Base-by-base conservation (phyloP, 2,797 vertebrate genomes). In the Danionella dracula region DNA sequence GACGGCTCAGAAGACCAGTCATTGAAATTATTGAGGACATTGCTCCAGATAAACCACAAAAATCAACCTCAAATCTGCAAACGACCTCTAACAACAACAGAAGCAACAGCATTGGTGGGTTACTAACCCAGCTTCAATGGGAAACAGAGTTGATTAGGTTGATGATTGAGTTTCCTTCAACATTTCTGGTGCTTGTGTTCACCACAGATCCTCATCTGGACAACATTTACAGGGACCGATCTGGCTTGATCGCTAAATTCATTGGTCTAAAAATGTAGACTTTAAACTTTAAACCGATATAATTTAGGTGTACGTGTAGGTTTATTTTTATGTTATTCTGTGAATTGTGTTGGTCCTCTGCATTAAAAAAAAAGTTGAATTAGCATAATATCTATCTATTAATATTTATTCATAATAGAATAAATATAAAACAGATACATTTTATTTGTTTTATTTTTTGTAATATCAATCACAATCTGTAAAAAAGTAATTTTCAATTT, bases 91-190 rank as follows among this genome's bases (percentile, higher is more conserved):
- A 54, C 31, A 40, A 17, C 27, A 60, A 49, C 21, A 16, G 23
- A 72, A 37, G 51, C 9, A 79, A 62, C 68, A 66, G 50, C 37
- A 61, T 70, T 71, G 17, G 13, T 67, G 72, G 69, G 55, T 70
- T 50, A 75, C 80, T 56, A 78, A 65, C 65, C 38, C 37, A 38
- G 75, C 79, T 79, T 74, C 32, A 31, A 15, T 21, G 42, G 73
- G 68, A 57, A 75, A 68, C 70, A 68, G 55, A 59, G 72, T 34
- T 83, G 84, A 87, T 83, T 84, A 78, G 78, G 77, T 31, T 13
- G 70, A 53, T 1, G 74, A 80, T 81, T 82, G 23, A 27, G 6
- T 6, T 3, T 27, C 49, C 45, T 61, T 72, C 74, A 69, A 41
- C 37, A 46, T 61, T 42, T 32, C 49, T 54, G 61, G 49, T 51